A percentile compares a stretch with the other conserved stretches of the same genome.
Conservation (phyloP, 2,113 vertebrate genomes). For the Manacus vitellinus region DNA sequence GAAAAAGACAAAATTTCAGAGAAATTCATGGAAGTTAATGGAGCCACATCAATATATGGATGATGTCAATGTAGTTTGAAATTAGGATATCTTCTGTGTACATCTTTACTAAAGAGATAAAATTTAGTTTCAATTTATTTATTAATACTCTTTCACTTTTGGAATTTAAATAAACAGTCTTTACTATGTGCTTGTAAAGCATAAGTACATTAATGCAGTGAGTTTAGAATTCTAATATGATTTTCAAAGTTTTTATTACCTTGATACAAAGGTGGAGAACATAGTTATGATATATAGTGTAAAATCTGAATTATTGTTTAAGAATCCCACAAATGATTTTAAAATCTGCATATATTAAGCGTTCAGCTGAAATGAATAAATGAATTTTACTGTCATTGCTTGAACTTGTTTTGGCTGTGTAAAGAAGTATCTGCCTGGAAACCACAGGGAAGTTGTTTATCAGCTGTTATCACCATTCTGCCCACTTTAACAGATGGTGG, state of each 20-base stretch:
- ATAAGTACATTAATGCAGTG: background rate
- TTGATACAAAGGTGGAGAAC: background rate
- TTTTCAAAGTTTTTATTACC: background rate
- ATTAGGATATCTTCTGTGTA: background rate
- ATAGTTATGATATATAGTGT: background rate
- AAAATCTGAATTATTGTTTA: background rate
- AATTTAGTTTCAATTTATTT: background rate
- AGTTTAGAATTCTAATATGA: background rate
- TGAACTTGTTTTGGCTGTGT: background rate
- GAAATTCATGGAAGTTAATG: background rate
- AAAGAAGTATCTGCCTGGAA: background rate
- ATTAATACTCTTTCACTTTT: background rate
- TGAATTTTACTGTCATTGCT: background rate
- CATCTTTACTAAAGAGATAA: background rate
- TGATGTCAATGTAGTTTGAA: background rate
- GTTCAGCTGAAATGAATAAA: background rate
- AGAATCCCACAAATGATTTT: background rate
- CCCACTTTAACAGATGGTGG: background rate
- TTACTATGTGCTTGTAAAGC: background rate
- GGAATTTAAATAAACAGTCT: background rate
- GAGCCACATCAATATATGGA: background rate
- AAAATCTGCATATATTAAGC: background rate
- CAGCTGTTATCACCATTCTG: background rate
- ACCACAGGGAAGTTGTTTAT: background rate
- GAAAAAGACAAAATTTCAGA: background rate